Percentiles rank a stretch among this genome's conserved stretches.
These are phyloP conservation scores for Agapornis canus DNA, from an alignment of 2,797 vertebrate species.

Conservation along the genomic window DNA sequence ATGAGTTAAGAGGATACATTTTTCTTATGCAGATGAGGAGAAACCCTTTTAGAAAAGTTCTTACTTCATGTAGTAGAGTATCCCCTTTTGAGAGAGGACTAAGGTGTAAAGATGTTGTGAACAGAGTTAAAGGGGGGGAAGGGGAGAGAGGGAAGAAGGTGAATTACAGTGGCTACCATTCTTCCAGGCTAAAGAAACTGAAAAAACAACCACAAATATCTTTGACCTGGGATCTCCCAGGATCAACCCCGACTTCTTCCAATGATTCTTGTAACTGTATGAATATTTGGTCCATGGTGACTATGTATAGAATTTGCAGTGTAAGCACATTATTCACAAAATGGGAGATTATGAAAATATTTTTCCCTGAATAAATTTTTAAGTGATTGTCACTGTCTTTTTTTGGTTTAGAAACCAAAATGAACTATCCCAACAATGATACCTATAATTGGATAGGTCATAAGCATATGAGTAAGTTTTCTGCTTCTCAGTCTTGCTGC, in stretches of 20 bases:
- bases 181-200: background rate
- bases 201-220: background rate
- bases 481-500: background rate
- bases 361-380: background rate
- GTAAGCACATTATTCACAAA: background rate
- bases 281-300: background rate
- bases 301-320: background rate
- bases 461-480: background rate
- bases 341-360: background rate
- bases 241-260: background rate
- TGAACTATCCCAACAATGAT: background rate
- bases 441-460: background rate
- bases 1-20: background rate
- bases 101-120: background rate
- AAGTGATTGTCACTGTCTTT: background rate
- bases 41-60: background rate
- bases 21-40: background rate
- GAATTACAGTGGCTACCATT: background rate
- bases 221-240: background rate
- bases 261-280: background rate
- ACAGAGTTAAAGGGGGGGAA: background rate
- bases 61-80: background rate
- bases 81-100: background rate
- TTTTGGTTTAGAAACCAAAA: background rate
- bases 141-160: fast-evolving